These are phyloP conservation scores for Microtus ochrogaster DNA, from an alignment of 2,113 vertebrate species.

Conservation along the genomic window DNA sequence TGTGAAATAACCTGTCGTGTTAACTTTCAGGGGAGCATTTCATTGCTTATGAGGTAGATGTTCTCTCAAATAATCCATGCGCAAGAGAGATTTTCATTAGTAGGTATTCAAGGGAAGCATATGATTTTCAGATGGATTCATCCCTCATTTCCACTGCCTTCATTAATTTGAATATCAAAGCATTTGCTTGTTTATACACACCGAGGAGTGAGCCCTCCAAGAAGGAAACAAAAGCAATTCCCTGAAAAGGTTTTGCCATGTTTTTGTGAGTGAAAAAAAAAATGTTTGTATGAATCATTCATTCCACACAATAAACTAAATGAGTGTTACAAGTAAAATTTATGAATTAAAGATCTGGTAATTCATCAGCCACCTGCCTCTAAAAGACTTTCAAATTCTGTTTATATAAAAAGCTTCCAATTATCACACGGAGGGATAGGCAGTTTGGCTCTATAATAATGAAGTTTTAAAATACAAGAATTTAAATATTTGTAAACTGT, in stretches of 20 bases:
- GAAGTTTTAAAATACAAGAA: constrained; percentile 38
- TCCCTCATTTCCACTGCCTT: constrained; percentile 69
- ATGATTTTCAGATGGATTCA: constrained; percentile 75
- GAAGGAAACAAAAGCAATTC: constrained; percentile 68
- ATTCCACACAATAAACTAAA: constrained; percentile 74
- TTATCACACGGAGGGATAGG: constrained; percentile 9
- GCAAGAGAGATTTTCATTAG: constrained; percentile 50
- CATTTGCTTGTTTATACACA: constrained; percentile 65
- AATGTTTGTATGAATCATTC: constrained; percentile 69
- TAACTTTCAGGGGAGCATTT: constrained; percentile 16
- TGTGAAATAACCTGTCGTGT: constrained; percentile 36
- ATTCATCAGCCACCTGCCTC: constrained; percentile 71
- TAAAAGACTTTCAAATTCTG: constrained; percentile 59
- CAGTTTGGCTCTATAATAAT: constrained; percentile 5
- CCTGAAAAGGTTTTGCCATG: constrained; percentile 70
- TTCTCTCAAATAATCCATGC: not conserved
- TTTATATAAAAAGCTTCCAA: constrained; percentile 40
- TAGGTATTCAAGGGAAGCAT: constrained; percentile 54
- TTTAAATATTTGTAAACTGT: constrained; percentile 49
- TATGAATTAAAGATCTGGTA: constrained; percentile 81
- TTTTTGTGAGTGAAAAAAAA: constrained; percentile 71
- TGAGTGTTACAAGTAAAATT: constrained; percentile 76
- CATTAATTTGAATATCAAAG: constrained; percentile 82
- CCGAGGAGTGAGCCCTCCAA: constrained; percentile 71
- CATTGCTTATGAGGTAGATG: not conserved